phyloP scores from a whole-genome alignment of 1,140 invertebrate species.

The Pseudomyrmex sp. region DNA sequence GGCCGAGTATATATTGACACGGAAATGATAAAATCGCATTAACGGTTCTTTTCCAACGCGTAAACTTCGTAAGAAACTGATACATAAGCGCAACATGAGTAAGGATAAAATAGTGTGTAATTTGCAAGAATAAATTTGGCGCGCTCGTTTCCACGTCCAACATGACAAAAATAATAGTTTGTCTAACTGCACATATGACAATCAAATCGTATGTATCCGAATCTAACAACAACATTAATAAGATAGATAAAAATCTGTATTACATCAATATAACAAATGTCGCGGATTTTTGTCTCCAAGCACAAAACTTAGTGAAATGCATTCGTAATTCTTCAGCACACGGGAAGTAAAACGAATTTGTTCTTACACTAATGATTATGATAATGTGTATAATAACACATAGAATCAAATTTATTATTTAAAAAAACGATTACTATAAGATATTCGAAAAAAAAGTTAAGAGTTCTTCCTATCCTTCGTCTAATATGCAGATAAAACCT shows the following conservation, averaged over 20 bases:
- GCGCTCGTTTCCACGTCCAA: slow-evolving; percentile 24
- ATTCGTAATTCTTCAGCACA: neutral
- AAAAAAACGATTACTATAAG: slow-evolving; percentile 39
- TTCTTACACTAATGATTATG: slow-evolving; percentile 50
- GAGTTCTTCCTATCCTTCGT: neutral
- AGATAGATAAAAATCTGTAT: slow-evolving; percentile 59
- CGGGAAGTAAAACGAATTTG: slow-evolving; percentile 26
- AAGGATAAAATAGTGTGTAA: slow-evolving; percentile 17
- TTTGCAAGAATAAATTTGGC: slow-evolving; percentile 31
- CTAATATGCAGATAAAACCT: slow-evolving; percentile 34
- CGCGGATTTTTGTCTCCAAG: slow-evolving; percentile 29
- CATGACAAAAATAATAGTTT: slow-evolving; percentile 54
- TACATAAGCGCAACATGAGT: neutral
- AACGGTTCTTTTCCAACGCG: neutral
- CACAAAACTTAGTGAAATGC: slow-evolving; percentile 35
- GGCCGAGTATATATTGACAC: slow-evolving; percentile 62
- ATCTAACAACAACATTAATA: slow-evolving; percentile 51
- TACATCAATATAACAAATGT: slow-evolving; percentile 61
- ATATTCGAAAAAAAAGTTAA: too few relatives aligned
- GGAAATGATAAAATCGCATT: slow-evolving; percentile 45
- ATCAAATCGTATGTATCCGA: neutral
- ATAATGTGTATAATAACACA: slow-evolving; percentile 37
- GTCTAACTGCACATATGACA: slow-evolving; percentile 22
- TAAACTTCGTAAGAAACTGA: slow-evolving; percentile 2
- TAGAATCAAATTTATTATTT: slow-evolving; percentile 51